A percentile compares a stretch with the other conserved stretches of the same genome.
Conservation (phyloP, 2,888 invertebrate genomes). For the Troides oblongomaculatus region DNA sequence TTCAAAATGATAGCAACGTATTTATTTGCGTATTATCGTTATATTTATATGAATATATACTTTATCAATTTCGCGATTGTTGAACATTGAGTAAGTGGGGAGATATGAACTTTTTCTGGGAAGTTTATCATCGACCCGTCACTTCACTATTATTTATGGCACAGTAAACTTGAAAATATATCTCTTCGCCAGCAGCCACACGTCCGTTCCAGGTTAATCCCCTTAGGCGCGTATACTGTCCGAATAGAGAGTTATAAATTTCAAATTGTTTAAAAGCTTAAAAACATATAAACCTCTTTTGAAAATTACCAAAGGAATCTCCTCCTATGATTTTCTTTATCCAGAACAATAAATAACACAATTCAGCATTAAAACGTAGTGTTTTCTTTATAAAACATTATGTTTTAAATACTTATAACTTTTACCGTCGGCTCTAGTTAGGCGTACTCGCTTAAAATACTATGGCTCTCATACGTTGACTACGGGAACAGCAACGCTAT, state of each 20-base stretch:
- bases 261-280: conserved; percentile 39
- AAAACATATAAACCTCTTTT: background rate
- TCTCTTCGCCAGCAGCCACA: conserved; percentile 69
- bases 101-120: conserved; percentile 70
- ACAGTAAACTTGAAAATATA: conserved; percentile 80
- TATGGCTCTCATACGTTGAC: too few relatives aligned
- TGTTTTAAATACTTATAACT: too few relatives aligned
- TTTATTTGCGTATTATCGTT: background rate
- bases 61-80: conserved; percentile 52
- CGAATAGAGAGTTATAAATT: conserved; percentile 79
- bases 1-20: background rate
- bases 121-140: conserved; percentile 78
- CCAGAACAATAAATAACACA: background rate
- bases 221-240: conserved; percentile 74
- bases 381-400: too few relatives aligned
- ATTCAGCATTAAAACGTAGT: too few relatives aligned
- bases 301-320: background rate
- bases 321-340: background rate
- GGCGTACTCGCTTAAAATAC: too few relatives aligned
- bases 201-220: conserved; percentile 79
- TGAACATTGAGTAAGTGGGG: conserved; percentile 72
- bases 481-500: too few relatives aligned
- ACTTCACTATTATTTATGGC: conserved; percentile 78
- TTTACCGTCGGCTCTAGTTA: too few relatives aligned
- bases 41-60: conserved; percentile 39